Conservation (phyloP, 1,140 invertebrate genomes). For the Euschistus heros region DNA sequence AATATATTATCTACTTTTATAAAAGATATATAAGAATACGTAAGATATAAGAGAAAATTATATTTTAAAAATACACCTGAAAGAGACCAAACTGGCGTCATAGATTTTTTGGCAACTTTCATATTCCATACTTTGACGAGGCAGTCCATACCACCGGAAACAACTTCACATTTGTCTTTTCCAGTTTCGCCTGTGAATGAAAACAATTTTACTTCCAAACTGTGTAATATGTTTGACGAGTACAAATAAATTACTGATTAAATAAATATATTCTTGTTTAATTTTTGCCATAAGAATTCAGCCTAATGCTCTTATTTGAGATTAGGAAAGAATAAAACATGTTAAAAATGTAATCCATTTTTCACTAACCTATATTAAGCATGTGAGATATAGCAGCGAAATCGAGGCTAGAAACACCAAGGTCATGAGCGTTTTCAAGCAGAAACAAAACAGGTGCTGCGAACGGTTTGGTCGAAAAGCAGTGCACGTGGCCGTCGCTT, state of each 20-base stretch:
- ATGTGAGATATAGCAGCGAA: constrained; percentile 37
- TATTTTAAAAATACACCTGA: constrained; percentile 17
- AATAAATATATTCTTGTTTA: no score
- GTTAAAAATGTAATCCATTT: not conserved
- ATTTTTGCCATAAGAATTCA: no score
- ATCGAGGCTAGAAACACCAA: constrained; percentile 55
- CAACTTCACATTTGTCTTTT: constrained; percentile 42
- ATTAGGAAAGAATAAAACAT: no score
- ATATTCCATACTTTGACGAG: constrained; percentile 60
- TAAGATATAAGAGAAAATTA: not conserved
- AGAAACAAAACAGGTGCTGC: constrained; percentile 28
- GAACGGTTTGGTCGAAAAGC: constrained; percentile 42
- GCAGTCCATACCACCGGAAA: constrained; percentile 60
- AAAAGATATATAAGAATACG: not conserved
- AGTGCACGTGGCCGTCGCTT: constrained; percentile 48
- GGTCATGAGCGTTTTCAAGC: constrained; percentile 52
- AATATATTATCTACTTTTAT: not conserved
- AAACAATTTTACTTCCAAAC: no score
- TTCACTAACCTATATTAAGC: not conserved
- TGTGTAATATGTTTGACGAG: no score
- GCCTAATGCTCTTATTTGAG: no score
- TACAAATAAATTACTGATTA: no score
- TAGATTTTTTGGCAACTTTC: constrained; percentile 31
- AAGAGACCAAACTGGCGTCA: constrained; percentile 18
- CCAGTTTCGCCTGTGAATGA: not conserved